A percentile compares a stretch with the other conserved stretches of the same genome.
Conservation (phyloP, 2,113 vertebrate species). For the Microcebus murinus region DNA sequence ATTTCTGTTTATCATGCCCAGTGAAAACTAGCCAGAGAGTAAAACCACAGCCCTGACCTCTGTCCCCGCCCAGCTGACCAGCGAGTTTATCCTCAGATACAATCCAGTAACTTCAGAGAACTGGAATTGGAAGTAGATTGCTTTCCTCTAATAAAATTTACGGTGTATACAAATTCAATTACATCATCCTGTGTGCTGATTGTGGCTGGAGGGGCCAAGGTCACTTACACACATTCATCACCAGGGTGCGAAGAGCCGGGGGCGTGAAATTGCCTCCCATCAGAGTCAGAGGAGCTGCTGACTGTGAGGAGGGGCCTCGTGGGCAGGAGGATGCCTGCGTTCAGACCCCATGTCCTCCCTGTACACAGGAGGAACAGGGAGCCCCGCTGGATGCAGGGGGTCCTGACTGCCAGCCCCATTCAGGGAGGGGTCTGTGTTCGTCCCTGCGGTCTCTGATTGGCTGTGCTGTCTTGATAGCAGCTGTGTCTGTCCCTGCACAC, state of each 20-base stretch:
- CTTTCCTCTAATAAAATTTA: constrained; percentile 75
- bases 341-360: background rate
- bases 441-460: too few species aligned
- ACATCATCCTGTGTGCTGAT: constrained; percentile 14
- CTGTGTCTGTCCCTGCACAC: background rate
- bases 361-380: background rate
- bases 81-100: constrained; percentile 19
- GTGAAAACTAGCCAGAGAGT: background rate
- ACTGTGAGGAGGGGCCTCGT: background rate
- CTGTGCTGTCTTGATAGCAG: background rate
- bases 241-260: background rate
- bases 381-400: fast-evolving
- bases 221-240: constrained; percentile 64
- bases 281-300: background rate
- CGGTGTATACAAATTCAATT: constrained; percentile 71
- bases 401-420: background rate
- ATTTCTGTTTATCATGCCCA: background rate
- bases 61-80: background rate
- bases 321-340: background rate
- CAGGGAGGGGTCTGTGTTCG: background rate
- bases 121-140: constrained; percentile 52
- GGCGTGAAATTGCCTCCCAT: background rate
- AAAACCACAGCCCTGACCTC: background rate
- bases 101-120: constrained; percentile 51
- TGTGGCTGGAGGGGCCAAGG: constrained; percentile 45